phyloP scores from a whole-genome alignment of 2,888 invertebrate species.

The Zelleria hepariella region DNA sequence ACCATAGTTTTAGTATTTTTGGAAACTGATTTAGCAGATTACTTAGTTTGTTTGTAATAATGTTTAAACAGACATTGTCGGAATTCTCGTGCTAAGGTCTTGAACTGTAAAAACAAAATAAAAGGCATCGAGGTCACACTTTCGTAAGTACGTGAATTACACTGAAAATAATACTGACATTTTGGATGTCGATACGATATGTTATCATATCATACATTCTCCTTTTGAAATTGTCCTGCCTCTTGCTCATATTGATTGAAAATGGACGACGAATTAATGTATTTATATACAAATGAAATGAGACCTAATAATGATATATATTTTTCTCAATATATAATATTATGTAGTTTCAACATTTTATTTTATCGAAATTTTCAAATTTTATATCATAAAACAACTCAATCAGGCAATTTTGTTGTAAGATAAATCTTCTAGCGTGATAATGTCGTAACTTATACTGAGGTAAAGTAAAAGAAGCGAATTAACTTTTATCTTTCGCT shows the following conservation, averaged over 20 bases:
- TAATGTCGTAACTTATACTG: neutral
- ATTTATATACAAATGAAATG: neutral
- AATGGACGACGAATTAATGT: neutral
- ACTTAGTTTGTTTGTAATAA: too few relatives aligned
- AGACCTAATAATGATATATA: neutral
- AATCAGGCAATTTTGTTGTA: neutral
- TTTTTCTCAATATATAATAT: neutral
- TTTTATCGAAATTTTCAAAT: neutral
- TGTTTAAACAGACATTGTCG: too few relatives aligned
- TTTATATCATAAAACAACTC: neutral
- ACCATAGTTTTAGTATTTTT: neutral
- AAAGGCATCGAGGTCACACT: neutral
- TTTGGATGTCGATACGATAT: slow-evolving; percentile 30
- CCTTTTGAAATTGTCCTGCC: neutral
- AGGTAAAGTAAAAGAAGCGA: neutral
- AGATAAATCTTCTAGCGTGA: neutral
- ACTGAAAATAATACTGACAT: slow-evolving; percentile 43
- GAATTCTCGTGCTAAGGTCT: neutral
- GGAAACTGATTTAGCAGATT: too few relatives aligned
- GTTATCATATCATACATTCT: slow-evolving; percentile 9
- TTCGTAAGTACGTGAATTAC: slow-evolving; percentile 13
- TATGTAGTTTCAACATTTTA: neutral
- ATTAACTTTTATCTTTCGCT: neutral
- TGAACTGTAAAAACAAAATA: neutral
- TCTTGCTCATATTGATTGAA: neutral